Base-by-base conservation (phyloP, 2,113 vertebrate species). In the Hirundichthys speculiger region DNA sequence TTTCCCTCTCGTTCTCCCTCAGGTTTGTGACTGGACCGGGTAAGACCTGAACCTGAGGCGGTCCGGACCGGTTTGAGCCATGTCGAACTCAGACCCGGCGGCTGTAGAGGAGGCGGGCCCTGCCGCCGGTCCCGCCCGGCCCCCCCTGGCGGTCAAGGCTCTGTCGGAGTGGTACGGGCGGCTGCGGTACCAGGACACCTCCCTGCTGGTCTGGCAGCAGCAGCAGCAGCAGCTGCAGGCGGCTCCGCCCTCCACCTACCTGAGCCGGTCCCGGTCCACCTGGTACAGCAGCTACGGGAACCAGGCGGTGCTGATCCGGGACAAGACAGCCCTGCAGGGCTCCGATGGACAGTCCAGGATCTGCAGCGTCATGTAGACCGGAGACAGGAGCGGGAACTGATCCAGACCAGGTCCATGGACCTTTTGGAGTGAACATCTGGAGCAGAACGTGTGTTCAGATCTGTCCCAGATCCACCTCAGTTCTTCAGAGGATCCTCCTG, bases 231-330 rank as follows among this genome's bases (percentile, higher is more conserved):
- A 93, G 1, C 46, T 96, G 73, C 89, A 94, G 64, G 74, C 70
- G 0, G 87, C 79, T 0, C 93, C 93, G 0, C 95, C 95, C 0
- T 75, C 89, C 46, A 94, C 92, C 0, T 98, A 98, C 89, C 93
- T 99, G 77, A 94, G 78, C 87, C 90, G 97, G 41, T 97, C 95
- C 58, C 93, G 92, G 27, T 98, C 96, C 4, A 83, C 93, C 83
- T 95, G 96, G 94, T 98, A 98, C 91, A 94, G 95, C 0, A 94
- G 92, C 86, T 94, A 95, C 1, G 98, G 97, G 3, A 99, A 99
- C 48, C 93, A 96, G 56, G 93, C 96, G 7, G 94, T 99, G 19
- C 82, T 99, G 48, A 89, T 99, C 47, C 90, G 94, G 20, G 95
- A 99, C 89, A 92, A 78, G 50, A 90, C 77, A 68, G 86, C 90